These are phyloP conservation scores for Harpegnathos saltator DNA, from an alignment of 1,140 invertebrate genomes.

Conservation along the genomic window DNA sequence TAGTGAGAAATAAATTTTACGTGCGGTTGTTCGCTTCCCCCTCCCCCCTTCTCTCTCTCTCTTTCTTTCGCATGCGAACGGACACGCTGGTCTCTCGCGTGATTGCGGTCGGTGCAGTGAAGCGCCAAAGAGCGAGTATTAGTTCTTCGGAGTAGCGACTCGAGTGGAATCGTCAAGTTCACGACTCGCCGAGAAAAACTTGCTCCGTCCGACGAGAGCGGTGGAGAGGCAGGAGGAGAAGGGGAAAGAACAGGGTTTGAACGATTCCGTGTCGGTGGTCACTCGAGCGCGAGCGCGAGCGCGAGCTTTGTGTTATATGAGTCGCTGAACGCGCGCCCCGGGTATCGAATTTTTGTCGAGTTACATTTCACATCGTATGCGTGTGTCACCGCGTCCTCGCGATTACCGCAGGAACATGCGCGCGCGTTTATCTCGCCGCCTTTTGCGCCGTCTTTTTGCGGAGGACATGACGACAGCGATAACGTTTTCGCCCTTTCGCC, in stretches of 20 bases:
- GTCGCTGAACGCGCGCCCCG: background rate
- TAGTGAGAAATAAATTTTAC: conserved; percentile 29
- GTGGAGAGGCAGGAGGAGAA: too few species aligned
- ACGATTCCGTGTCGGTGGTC: background rate
- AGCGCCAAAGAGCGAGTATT: conserved; percentile 26
- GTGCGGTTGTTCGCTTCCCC: background rate
- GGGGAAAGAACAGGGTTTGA: background rate
- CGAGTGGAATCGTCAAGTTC: conserved; percentile 7
- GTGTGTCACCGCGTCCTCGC: background rate
- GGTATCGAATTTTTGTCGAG: background rate
- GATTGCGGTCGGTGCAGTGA: conserved; percentile 1
- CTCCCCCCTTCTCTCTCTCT: too few species aligned
- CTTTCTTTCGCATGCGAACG: too few species aligned
- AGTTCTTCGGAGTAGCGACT: background rate
- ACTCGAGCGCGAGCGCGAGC: background rate
- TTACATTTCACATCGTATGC: background rate
- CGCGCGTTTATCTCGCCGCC: too few species aligned
- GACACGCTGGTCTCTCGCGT: background rate
- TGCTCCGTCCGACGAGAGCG: background rate
- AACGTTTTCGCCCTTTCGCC: background rate
- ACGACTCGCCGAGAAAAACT: background rate
- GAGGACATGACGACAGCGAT: background rate
- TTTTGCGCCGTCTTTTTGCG: too few species aligned
- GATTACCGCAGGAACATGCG: background rate
- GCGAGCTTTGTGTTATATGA: background rate